Evolutionary conservation across 1,140 invertebrate genomes (phyloP), one percentile per base, ranked within the genome.

Genomic region (Venturia canescens): DNA sequence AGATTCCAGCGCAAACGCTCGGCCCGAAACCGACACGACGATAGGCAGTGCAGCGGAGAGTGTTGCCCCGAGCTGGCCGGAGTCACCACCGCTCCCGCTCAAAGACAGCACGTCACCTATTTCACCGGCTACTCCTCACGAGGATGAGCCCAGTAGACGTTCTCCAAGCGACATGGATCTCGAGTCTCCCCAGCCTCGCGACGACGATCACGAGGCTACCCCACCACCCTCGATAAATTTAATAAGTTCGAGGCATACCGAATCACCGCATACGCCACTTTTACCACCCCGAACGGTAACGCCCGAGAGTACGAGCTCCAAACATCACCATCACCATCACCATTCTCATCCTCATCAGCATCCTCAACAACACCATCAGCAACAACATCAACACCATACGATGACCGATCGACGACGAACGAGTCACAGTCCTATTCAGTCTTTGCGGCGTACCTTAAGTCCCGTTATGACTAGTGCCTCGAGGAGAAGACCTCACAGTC

Each of bases 231-330:
- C 92, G 50, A 67, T 48, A 91, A 16, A 82, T 86, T 50, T 90
- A 48, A 67, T 88, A 78, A 76, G 86, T 78, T 79, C 89, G 79
- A 81, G 89, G 81, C 81, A 92, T 88, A 79, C 91, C 80, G 83
- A 92, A 82, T 93, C 93, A 3, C 92, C 93, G 3, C 92, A 93
- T 63, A 94, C 94, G 13, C 94, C 94, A 1, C 91, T 94, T 9
- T 87, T 93, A 18, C 93, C 93, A 9, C 93, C 93, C 0, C 90
- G 93, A 70, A 89, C 91, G 0, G 87, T 90, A 6, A 93, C 93
- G 1, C 90, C 90, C 0, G 90, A 91, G 2, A 82, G 72, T 27
- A 87, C 72, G 29, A 77, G 60, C 57, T 60, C 26, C 0, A 77
- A 74, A 75, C 53, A 77, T 21, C 75, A 27, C 57, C 78, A 44